Conservation (phyloP, 2,888 invertebrate species). For the Lampropteryx suffumata region DNA sequence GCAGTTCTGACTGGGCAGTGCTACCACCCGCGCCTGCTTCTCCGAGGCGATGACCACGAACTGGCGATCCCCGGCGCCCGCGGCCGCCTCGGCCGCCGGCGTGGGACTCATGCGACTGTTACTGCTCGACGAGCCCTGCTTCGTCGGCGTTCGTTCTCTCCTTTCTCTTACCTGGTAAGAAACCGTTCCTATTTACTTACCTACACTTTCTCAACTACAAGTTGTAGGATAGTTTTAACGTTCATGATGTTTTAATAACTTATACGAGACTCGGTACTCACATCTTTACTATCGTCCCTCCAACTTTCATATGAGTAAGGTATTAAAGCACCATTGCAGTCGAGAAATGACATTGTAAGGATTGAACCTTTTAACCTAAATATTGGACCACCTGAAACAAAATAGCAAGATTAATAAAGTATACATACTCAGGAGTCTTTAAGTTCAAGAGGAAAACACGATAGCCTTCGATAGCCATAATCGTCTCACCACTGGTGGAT, state of each 20-base stretch:
- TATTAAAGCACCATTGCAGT: slow-evolving; percentile 96
- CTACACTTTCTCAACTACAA: not conserved
- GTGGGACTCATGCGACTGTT: slow-evolving; percentile 91
- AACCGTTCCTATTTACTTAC: not conserved
- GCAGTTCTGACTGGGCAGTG: slow-evolving; percentile 97
- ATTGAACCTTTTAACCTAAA: slow-evolving; percentile 98
- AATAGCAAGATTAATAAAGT: not conserved
- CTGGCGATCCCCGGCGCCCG: slow-evolving; percentile 89
- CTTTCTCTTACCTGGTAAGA: slow-evolving; percentile 58
- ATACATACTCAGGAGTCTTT: too few relatives aligned
- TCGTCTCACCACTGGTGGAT: slow-evolving; percentile 89
- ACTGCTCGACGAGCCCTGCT: slow-evolving; percentile 78
- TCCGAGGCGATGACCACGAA: slow-evolving; percentile 97
- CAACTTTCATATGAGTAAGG: slow-evolving; percentile 95
- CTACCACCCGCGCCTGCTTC: slow-evolving; percentile 96
- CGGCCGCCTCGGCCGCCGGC: slow-evolving; percentile 68
- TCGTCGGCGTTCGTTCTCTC: slow-evolving; percentile 85
- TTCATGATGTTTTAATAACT: too few relatives aligned
- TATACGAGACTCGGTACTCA: slow-evolving; percentile 43
- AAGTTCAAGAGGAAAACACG: too few relatives aligned
- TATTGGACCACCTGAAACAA: slow-evolving; percentile 92
- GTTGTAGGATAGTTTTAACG: too few relatives aligned
- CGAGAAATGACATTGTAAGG: slow-evolving; percentile 96
- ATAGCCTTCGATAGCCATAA: not conserved
- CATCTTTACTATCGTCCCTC: slow-evolving; percentile 93